phyloP scores from a whole-genome alignment of 2,113 vertebrate genomes.

The Pampusana beccarii region DNA sequence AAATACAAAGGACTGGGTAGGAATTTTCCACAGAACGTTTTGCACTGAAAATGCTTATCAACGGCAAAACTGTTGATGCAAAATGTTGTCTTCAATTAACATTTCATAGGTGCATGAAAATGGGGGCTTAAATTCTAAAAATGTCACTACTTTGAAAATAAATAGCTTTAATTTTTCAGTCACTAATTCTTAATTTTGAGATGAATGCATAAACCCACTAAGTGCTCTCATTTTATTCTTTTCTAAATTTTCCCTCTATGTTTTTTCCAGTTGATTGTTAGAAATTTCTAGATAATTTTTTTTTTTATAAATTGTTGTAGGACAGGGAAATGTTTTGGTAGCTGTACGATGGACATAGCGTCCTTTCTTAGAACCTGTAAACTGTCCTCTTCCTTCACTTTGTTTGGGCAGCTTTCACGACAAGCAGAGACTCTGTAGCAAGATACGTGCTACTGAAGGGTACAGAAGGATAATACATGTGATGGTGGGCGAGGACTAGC shows the following conservation, averaged over 20 bases:
- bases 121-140: not conserved
- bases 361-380: not conserved
- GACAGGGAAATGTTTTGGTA: not conserved
- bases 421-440: not conserved
- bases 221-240: not conserved
- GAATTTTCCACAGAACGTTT: not conserved
- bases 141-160: not conserved
- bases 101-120: not conserved
- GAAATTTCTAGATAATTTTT: not conserved
- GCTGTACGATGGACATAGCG: not conserved
- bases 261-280: not conserved
- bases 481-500: not conserved
- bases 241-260: not conserved
- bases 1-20: not conserved
- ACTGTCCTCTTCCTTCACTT: not conserved
- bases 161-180: not conserved
- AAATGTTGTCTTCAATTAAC: not conserved
- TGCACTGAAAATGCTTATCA: not conserved
- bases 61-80: not conserved
- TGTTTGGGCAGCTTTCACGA: not conserved
- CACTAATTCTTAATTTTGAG: not conserved
- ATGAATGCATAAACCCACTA: not conserved
- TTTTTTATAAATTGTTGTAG: not conserved
- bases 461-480: not conserved
- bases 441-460: not conserved